These are phyloP conservation scores for Phasianus colchicus DNA, from an alignment of 2,113 vertebrate species.

Conservation along the genomic window DNA sequence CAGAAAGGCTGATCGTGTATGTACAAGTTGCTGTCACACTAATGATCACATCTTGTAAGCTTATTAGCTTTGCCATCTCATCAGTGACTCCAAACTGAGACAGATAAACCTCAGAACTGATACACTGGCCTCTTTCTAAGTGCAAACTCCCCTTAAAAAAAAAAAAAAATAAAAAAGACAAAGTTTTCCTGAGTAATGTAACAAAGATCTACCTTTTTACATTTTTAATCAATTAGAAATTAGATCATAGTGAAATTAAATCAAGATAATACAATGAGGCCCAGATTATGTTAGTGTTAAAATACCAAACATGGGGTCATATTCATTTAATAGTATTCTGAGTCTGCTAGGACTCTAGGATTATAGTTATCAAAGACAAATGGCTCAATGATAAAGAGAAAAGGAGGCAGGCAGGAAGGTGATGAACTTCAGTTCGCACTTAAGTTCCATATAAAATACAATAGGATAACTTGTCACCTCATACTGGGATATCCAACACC, in stretches of 20 bases:
- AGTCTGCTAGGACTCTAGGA: background rate
- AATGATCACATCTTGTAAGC: slow-evolving; percentile 26
- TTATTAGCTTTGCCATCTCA: slow-evolving; percentile 19
- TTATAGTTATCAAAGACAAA: background rate
- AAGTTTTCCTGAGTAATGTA: background rate
- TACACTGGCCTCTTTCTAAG: background rate
- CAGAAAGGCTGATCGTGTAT: slow-evolving; percentile 24
- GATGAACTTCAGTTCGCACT: accelerated
- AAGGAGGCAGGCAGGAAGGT: background rate
- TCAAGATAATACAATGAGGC: background rate
- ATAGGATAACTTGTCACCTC: background rate
- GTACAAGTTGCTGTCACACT: slow-evolving; percentile 1
- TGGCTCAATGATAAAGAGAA: accelerated
- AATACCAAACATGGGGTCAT: background rate
- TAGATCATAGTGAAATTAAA: background rate
- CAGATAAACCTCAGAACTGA: background rate
- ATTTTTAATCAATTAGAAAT: background rate
- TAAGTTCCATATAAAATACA: background rate
- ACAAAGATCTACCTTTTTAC: background rate
- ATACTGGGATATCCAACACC: background rate
- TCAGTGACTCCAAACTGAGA: slow-evolving; percentile 9
- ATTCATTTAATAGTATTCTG: background rate
- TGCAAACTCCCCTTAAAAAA: background rate
- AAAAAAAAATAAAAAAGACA: background rate
- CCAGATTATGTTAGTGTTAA: background rate